Conservation (phyloP, 2,888 invertebrate species). For the Drosophila conformis region DNA sequence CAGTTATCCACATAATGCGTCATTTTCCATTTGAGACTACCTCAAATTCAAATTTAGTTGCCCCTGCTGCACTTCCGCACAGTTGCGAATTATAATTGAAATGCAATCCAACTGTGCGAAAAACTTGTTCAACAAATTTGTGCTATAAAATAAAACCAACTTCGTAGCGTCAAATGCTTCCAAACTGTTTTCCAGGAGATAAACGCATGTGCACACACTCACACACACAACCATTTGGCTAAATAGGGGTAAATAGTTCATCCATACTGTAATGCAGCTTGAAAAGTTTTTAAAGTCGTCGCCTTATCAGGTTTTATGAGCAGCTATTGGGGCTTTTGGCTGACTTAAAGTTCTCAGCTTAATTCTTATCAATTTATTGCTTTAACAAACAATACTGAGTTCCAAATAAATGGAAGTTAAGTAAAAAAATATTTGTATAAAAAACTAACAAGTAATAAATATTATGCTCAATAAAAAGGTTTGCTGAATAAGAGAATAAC, state of each 20-base stretch:
- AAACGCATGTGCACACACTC: conserved; percentile 10
- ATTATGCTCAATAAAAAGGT: neutral
- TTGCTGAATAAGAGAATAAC: neutral
- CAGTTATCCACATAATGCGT: neutral
- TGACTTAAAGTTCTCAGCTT: neutral
- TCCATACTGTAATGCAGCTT: neutral
- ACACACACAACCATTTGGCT: neutral
- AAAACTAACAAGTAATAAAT: neutral
- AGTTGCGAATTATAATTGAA: conserved; percentile 60
- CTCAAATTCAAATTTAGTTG: conserved; percentile 5
- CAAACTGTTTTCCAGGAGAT: conserved; percentile 37
- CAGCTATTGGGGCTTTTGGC: neutral
- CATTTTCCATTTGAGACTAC: conserved; percentile 13
- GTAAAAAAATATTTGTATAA: neutral
- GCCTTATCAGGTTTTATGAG: neutral
- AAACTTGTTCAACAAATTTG: conserved; percentile 56
- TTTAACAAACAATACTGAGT: neutral
- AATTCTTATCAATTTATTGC: neutral
- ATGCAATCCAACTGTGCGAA: conserved; percentile 62
- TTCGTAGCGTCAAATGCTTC: conserved; percentile 41
- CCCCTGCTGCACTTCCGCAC: conserved; percentile 6
- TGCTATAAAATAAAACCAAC: conserved; percentile 13
- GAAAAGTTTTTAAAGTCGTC: neutral
- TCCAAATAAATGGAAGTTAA: neutral
- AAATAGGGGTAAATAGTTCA: neutral